Conservation (phyloP, 1,140 invertebrate species). For the Paracyclopina nana region DNA sequence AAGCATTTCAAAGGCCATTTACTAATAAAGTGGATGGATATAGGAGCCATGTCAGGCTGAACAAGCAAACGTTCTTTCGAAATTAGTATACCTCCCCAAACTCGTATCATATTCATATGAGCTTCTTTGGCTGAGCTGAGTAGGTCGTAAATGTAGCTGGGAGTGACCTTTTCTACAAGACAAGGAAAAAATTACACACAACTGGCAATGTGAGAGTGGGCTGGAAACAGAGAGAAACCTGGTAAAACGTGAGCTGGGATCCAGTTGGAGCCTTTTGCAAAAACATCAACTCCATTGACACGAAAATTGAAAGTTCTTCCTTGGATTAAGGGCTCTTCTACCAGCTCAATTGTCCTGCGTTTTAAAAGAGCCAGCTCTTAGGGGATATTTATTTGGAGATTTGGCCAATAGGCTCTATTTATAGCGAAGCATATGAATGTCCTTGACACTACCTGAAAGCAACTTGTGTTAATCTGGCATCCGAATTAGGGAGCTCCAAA, state of each 20-base stretch:
- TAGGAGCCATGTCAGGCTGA: no score
- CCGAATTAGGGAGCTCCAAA: constrained; percentile 24
- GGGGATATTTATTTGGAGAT: no score
- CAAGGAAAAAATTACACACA: not conserved
- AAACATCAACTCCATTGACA: constrained; percentile 7
- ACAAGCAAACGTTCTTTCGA: not conserved
- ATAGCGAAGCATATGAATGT: not conserved
- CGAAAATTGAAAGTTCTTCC: constrained; percentile 9
- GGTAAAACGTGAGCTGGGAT: constrained; percentile 16
- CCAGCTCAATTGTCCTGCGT: constrained; percentile 1
- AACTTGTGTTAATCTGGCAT: constrained; percentile 2
- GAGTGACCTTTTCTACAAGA: constrained; percentile 39
- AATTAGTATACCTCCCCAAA: constrained; percentile 15
- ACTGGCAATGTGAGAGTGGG: not conserved
- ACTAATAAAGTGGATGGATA: not conserved
- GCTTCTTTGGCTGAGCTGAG: constrained; percentile 37
- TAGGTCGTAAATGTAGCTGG: constrained; percentile 31
- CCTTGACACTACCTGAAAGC: constrained; percentile 1
- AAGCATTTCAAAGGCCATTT: not conserved
- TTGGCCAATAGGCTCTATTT: not conserved
- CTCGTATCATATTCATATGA: constrained; percentile 16
- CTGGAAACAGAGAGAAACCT: not conserved
- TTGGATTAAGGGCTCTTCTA: constrained; percentile 4
- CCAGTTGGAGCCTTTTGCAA: constrained; percentile 13
- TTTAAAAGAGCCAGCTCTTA: not conserved